A percentile compares a stretch with the other conserved stretches of the same genome.
phyloP scores from a whole-genome alignment of 2,888 invertebrate genomes.

The Oxycera nigricornis region DNA sequence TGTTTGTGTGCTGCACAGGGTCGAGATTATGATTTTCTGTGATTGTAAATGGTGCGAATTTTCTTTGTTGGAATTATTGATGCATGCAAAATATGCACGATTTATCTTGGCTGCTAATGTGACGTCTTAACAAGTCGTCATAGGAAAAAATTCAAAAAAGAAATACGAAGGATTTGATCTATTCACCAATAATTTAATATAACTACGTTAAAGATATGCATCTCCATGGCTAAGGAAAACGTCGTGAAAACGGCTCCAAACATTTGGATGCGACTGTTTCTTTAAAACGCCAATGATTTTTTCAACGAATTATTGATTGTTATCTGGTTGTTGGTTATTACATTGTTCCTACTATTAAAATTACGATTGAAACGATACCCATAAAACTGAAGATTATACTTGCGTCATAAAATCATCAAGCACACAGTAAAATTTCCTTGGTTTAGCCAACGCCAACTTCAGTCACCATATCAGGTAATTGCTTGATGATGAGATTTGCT shows the following conservation, averaged over 20 bases:
- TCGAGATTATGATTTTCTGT: conserved; percentile 24
- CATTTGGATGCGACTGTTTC: too few species aligned
- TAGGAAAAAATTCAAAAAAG: too few species aligned
- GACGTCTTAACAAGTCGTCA: too few species aligned
- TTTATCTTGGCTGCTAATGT: not conserved
- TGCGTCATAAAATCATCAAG: conserved; percentile 33
- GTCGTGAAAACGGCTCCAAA: too few species aligned
- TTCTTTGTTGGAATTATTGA: not conserved
- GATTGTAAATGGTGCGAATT: conserved; percentile 26
- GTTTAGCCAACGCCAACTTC: not conserved
- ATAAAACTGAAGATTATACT: conserved; percentile 22
- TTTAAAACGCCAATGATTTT: not conserved
- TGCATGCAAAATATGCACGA: not conserved
- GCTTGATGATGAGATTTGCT: conserved; percentile 35
- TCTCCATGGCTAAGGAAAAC: too few species aligned
- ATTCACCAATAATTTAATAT: too few species aligned
- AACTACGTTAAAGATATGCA: too few species aligned
- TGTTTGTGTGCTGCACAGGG: not conserved
- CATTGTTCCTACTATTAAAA: conserved; percentile 25
- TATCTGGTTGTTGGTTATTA: not conserved
- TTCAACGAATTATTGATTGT: not conserved
- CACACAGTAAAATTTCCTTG: not conserved
- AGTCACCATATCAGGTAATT: conserved; percentile 33
- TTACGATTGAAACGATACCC: conserved; percentile 1
- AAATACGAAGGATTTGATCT: too few species aligned